These are phyloP conservation scores for Drosophila pandora DNA, from an alignment of 1,140 invertebrate species.

Conservation along the genomic window DNA sequence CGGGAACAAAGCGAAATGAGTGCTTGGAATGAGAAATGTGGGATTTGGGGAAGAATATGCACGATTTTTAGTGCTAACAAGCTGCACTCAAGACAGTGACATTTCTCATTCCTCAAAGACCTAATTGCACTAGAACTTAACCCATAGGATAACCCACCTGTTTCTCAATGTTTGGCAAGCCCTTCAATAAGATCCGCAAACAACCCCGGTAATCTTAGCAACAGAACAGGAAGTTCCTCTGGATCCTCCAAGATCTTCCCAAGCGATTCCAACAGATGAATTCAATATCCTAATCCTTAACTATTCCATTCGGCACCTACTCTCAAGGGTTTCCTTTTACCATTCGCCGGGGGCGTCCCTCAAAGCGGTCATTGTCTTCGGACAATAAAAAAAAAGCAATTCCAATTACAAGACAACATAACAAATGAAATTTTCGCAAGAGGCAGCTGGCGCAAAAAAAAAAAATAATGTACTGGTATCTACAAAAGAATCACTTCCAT, in stretches of 20 bases:
- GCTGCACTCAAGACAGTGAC: not conserved
- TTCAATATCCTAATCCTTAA: slow-evolving; percentile 38
- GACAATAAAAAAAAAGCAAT: slow-evolving; percentile 61
- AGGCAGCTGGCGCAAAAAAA: slow-evolving; percentile 49
- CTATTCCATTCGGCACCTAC: slow-evolving; percentile 8
- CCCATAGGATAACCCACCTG: slow-evolving; percentile 3
- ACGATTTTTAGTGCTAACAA: not conserved
- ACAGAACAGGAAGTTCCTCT: slow-evolving; percentile 37
- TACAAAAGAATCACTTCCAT: slow-evolving; percentile 55
- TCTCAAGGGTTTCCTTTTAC: slow-evolving; percentile 46
- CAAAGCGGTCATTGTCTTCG: slow-evolving; percentile 56
- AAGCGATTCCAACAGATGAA: slow-evolving; percentile 22
- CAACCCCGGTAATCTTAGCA: slow-evolving; percentile 16
- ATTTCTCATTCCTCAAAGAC: too few relatives aligned
- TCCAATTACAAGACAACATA: slow-evolving; percentile 66
- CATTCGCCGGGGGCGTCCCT: slow-evolving; percentile 36
- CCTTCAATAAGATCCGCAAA: slow-evolving; percentile 21
- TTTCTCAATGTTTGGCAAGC: slow-evolving; percentile 5
- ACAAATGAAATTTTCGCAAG: slow-evolving; percentile 66
- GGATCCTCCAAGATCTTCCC: slow-evolving; percentile 35
- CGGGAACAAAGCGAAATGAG: not conserved
- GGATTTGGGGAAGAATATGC: slow-evolving; percentile 1
- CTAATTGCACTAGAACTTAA: not conserved
- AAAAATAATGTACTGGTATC: slow-evolving; percentile 41
- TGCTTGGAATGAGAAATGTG: not conserved